Percentiles rank a stretch among this genome's conserved stretches.
phyloP scores from a whole-genome alignment of 2,113 vertebrate genomes.

The Spea bombifrons region DNA sequence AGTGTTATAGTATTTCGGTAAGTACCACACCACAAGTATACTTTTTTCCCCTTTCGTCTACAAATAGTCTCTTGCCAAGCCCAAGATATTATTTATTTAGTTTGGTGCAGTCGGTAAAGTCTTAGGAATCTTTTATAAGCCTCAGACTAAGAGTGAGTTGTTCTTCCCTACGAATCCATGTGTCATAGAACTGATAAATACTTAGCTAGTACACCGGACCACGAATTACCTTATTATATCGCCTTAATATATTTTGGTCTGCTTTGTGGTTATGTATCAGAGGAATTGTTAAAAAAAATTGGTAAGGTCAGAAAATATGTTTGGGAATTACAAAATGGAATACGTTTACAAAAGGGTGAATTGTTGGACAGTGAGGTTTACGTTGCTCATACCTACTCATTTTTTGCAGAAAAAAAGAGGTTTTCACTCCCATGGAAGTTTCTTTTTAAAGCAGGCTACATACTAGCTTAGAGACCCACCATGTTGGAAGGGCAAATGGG shows the following conservation, averaged over 20 bases:
- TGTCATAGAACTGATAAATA: not conserved
- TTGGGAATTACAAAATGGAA: too few relatives aligned
- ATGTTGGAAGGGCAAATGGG: too few relatives aligned
- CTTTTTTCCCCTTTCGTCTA: not conserved
- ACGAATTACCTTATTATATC: constrained; percentile 13
- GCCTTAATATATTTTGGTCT: not conserved
- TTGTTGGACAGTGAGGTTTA: too few relatives aligned
- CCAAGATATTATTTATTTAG: not conserved
- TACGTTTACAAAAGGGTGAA: too few relatives aligned
- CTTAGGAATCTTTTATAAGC: constrained; percentile 3
- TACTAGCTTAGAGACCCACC: too few relatives aligned
- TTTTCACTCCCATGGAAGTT: too few relatives aligned
- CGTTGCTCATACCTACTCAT: too few relatives aligned
- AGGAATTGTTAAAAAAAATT: too few relatives aligned
- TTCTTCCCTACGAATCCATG: not conserved
- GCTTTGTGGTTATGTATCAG: constrained; percentile 7
- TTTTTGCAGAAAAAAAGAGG: too few relatives aligned
- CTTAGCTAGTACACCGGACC: not conserved
- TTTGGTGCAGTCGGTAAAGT: not conserved
- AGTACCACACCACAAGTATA: constrained; percentile 2
- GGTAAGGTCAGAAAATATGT: too few relatives aligned
- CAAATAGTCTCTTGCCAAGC: not conserved
- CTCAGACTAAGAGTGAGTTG: not conserved
- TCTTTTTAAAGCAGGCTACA: too few relatives aligned
- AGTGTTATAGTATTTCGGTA: constrained; percentile 5